A percentile compares a stretch with the other conserved stretches of the same genome.
Evolutionary conservation across 2,888 invertebrate species (phyloP).

Genomic region (Tubulanus polymorphus): DNA sequence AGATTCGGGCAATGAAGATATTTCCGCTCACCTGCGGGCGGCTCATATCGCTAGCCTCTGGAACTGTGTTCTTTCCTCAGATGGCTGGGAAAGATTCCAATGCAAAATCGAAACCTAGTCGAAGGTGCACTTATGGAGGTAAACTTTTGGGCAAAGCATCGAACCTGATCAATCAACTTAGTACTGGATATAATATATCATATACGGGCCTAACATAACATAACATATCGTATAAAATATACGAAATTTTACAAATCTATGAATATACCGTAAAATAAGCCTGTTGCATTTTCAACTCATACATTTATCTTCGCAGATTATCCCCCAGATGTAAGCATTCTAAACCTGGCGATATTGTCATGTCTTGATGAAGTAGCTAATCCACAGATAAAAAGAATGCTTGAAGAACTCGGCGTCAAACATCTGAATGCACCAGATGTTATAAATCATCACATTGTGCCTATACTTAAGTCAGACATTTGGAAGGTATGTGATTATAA

Average conservation of each 20-base stretch:
- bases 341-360: slow-evolving; percentile 30
- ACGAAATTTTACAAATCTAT: too few relatives aligned
- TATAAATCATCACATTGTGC: slow-evolving; percentile 46
- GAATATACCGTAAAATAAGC: too few relatives aligned
- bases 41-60: slow-evolving; percentile 30
- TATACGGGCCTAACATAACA: too few relatives aligned
- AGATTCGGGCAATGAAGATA: slow-evolving; percentile 23
- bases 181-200: too few relatives aligned
- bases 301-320: too few relatives aligned
- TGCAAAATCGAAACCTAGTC: background rate
- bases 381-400: slow-evolving; percentile 40
- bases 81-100: background rate
- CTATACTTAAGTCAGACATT: slow-evolving; percentile 29
- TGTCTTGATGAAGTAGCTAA: slow-evolving; percentile 39
- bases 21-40: slow-evolving; percentile 38
- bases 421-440: slow-evolving; percentile 38
- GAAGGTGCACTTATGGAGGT: background rate
- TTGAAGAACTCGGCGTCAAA: slow-evolving; percentile 32
- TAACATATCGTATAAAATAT: too few relatives aligned
- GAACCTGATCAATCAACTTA: too few relatives aligned
- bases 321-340: slow-evolving; percentile 38
- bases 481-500: slow-evolving; percentile 31
- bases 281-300: too few relatives aligned
- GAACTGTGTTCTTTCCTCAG: slow-evolving; percentile 35
- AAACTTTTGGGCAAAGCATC: background rate